Percentiles rank a stretch among this genome's conserved stretches.
phyloP scores from a whole-genome alignment of 1,140 invertebrate species.

The Elymnias hypermnestra region DNA sequence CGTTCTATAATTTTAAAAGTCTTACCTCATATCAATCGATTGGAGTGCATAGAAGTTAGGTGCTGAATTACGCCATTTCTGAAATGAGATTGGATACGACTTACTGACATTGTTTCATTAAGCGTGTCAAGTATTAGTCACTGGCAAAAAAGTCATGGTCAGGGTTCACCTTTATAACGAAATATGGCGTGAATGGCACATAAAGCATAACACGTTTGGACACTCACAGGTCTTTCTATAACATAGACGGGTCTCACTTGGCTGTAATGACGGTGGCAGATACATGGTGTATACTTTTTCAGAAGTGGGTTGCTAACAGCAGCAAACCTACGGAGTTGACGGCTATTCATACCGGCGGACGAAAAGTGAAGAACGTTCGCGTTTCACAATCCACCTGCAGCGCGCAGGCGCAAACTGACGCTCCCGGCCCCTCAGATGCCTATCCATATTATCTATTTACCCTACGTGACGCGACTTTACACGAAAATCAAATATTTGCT shows the following conservation, averaged over 20 bases:
- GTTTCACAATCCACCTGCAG: conserved; percentile 26
- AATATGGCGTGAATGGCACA: conserved; percentile 3
- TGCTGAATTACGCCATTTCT: conserved; percentile 70
- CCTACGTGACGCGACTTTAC: conserved; percentile 37
- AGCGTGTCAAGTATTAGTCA: not conserved
- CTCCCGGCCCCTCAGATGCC: conserved; percentile 27
- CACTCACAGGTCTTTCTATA: conserved; percentile 64
- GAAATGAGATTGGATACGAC: conserved; percentile 30
- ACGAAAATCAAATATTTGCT: conserved; percentile 29
- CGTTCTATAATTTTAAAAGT: too few relatives aligned
- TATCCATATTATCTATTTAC: conserved; percentile 56
- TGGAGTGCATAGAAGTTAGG: conserved; percentile 62
- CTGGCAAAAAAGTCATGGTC: not conserved
- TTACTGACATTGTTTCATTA: not conserved
- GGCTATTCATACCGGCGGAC: conserved; percentile 45
- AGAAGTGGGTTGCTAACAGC: conserved; percentile 30
- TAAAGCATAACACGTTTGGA: conserved; percentile 27
- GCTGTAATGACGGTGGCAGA: conserved; percentile 53
- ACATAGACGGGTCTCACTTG: conserved; percentile 69
- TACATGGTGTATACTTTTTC: conserved; percentile 31
- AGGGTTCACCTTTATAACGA: not conserved
- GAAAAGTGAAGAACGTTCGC: conserved; percentile 28
- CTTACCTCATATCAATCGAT: conserved; percentile 64
- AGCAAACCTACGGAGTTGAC: conserved; percentile 48
- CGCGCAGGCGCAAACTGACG: conserved; percentile 63